A percentile compares a stretch with the other conserved stretches of the same genome.
Evolutionary conservation across 2,888 invertebrate species (phyloP).

Genomic region (Drosophila multiciliata): DNA sequence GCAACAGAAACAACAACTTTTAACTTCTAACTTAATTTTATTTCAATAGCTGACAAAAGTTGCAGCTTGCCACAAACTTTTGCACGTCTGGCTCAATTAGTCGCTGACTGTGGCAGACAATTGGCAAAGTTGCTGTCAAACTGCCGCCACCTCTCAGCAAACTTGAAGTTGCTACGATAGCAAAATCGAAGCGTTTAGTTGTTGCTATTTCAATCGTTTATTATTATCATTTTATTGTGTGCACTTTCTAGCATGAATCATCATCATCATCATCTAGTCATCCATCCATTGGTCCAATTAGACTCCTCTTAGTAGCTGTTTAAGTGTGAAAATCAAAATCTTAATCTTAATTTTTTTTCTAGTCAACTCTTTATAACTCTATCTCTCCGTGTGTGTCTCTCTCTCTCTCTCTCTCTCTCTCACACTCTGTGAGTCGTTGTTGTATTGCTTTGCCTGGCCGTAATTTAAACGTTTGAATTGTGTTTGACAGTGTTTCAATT

Average conservation of each 20-base stretch:
- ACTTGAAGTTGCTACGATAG: slow-evolving; percentile 11
- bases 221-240: slow-evolving; percentile 17
- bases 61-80: slow-evolving; percentile 39
- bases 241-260: slow-evolving; percentile 37
- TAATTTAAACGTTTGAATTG: slow-evolving; percentile 79
- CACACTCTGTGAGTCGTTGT: slow-evolving; percentile 67
- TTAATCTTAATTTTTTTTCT: slow-evolving; percentile 22
- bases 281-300: slow-evolving; percentile 6
- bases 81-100: slow-evolving; percentile 49
- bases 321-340: slow-evolving; percentile 24
- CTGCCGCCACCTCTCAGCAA: slow-evolving; percentile 19
- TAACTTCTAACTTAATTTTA: slow-evolving; percentile 45
- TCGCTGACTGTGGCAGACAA: slow-evolving; percentile 42
- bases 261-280: slow-evolving; percentile 7
- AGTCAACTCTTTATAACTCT: slow-evolving; percentile 29
- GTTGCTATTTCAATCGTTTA: slow-evolving; percentile 20
- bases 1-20: background rate
- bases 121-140: slow-evolving; percentile 45
- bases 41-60: slow-evolving; percentile 50
- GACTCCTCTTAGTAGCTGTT: slow-evolving; percentile 27
- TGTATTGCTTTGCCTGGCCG: slow-evolving; percentile 85
- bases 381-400: slow-evolving; percentile 10
- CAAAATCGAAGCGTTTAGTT: slow-evolving; percentile 18
- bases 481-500: slow-evolving; percentile 61
- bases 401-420: slow-evolving; percentile 11